Percentiles rank a stretch among this genome's conserved stretches.
Conservation (phyloP, 2,888 invertebrate genomes). For the Drosophila robusta region DNA sequence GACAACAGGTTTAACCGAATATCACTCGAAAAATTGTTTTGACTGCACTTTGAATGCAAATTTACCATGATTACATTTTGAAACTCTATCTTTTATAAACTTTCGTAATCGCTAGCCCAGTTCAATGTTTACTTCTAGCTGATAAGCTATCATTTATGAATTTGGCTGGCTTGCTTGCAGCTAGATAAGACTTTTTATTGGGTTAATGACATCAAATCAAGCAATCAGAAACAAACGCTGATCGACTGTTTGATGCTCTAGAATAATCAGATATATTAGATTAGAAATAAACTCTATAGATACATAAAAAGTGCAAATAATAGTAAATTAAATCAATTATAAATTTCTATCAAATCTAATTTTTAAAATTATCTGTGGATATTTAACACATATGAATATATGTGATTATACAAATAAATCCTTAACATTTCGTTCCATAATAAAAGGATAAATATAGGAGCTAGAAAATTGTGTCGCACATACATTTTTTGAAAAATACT, state of each 20-base stretch:
- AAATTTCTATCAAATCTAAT: too few relatives aligned
- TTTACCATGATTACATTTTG: not conserved
- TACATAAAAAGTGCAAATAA: too few relatives aligned
- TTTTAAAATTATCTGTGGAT: too few relatives aligned
- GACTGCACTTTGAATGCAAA: slow-evolving; percentile 4
- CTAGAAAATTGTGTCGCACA: too few relatives aligned
- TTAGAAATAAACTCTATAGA: too few relatives aligned
- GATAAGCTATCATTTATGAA: slow-evolving; percentile 10
- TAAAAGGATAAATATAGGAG: too few relatives aligned
- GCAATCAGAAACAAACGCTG: not conserved
- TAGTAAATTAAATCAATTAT: too few relatives aligned
- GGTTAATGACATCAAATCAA: not conserved
- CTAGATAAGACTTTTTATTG: slow-evolving; percentile 11
- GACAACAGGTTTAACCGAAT: not conserved
- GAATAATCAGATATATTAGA: not conserved
- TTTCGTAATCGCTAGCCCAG: not conserved
- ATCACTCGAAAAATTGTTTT: not conserved
- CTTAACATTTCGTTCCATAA: too few relatives aligned
- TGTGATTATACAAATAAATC: too few relatives aligned
- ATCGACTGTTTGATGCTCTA: not conserved
- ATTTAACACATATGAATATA: too few relatives aligned
- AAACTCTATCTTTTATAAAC: not conserved
- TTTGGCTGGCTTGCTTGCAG: not conserved
- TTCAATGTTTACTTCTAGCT: not conserved
- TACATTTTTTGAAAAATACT: too few relatives aligned